Evolutionary conservation across 2,888 invertebrate species (phyloP), one percentile per base, ranked within the genome.

Genomic region (Artemia sinica): DNA sequence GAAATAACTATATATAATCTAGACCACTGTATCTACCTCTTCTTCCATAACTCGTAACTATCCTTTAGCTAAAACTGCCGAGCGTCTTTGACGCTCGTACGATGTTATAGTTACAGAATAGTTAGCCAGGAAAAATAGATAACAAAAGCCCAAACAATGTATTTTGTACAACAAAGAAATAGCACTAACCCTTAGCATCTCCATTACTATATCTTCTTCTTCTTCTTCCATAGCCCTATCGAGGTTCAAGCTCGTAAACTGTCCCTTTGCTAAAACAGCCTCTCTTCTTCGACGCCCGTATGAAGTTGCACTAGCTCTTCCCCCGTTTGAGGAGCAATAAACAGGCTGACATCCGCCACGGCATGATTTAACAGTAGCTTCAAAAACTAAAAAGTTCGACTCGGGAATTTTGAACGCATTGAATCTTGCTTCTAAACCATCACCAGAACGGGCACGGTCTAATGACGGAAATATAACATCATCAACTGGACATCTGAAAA

Each of bases 351-450:
- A 93, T 9, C 91, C 90, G 67, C 91, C 90, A 65, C 90, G 81
- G 74, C 92, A 93, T 0, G 91, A 90, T 70, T 89, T 81, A 0
- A 93, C 92, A 0, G 89, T 92, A 0, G 92, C 92, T 79, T 93
- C 92, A 75, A 93, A 93, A 0, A 92, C 90, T 73, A 93, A 79
- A 81, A 91, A 91, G 78, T 92, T 92, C 0, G 92, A 92, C 79
- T 92, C 92, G 0, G 92, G 92, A 72, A 93, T 91, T 79, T 92
- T 93, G 77, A 92, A 93, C 0, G 92, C 92, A 77, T 92, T 91
- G 77, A 93, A 93, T 74, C 91, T 83, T 0, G 92, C 91, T 80
- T 92, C 91, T 68, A 93, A 79, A 6, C 89, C 90, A 75, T 91
- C 91, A 0, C 90, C 88, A 74, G 84, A 89, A 48, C 92, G 83